phyloP scores from a whole-genome alignment of 2,797 vertebrate genomes.

The Petrocephalus sullivani region DNA sequence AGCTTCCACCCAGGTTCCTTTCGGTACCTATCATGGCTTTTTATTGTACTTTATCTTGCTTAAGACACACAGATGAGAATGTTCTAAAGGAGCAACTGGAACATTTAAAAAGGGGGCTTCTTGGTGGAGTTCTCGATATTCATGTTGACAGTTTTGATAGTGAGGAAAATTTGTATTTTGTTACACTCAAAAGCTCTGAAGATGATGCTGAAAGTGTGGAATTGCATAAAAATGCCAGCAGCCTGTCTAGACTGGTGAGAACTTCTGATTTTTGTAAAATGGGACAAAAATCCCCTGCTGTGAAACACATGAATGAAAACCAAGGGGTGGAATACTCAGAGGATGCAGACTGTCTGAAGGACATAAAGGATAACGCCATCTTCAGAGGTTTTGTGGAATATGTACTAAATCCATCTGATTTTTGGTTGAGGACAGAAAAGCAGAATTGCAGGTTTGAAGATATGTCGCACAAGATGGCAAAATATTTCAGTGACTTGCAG shows the following conservation, averaged over 20 bases:
- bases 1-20: constrained; percentile 68
- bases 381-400: constrained; percentile 69
- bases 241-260: not conserved
- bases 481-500: constrained; percentile 56
- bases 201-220: constrained; percentile 14
- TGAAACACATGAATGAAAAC: constrained; percentile 32
- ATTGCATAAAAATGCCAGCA: constrained; percentile 19
- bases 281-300: not conserved
- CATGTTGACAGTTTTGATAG: constrained; percentile 57
- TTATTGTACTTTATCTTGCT: constrained; percentile 69
- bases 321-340: constrained; percentile 26
- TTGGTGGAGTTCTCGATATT: constrained; percentile 61
- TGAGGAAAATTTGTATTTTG: constrained; percentile 59
- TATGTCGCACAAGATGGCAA: constrained; percentile 66
- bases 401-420: constrained; percentile 71
- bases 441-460: constrained; percentile 67
- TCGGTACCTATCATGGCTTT: constrained; percentile 70
- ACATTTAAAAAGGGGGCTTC: constrained; percentile 66
- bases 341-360: constrained; percentile 47
- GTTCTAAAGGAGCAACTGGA: constrained; percentile 59
- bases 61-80: constrained; percentile 47
- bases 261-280: not conserved
- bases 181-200: constrained; percentile 55
- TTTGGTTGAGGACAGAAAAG: constrained; percentile 75
- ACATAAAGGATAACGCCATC: constrained; percentile 53